A percentile compares a stretch with the other conserved stretches of the same genome.
Conservation (phyloP, 2,888 invertebrate genomes). For the Plagiodera versicolora region DNA sequence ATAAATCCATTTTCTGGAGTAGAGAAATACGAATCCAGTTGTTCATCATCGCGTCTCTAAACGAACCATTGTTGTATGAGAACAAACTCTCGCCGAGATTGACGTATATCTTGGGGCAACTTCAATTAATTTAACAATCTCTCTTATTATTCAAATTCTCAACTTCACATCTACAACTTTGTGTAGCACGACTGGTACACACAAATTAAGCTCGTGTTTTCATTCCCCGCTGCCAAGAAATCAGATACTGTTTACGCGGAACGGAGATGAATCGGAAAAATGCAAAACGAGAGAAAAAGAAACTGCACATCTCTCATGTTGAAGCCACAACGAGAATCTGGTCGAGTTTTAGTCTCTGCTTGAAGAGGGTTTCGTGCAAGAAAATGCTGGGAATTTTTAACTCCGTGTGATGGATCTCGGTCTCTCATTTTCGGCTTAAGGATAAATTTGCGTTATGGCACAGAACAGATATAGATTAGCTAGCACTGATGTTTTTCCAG, state of each 20-base stretch:
- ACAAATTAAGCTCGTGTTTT: conserved; percentile 5
- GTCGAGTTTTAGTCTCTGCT: too few species aligned
- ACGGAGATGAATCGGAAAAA: neutral
- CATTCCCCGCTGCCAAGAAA: neutral
- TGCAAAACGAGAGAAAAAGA: neutral
- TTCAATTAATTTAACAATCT: conserved; percentile 7
- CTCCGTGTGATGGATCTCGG: too few species aligned
- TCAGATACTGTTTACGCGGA: neutral
- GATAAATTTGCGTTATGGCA: too few species aligned
- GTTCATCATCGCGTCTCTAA: neutral
- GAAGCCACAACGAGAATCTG: neutral
- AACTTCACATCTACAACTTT: conserved; percentile 8
- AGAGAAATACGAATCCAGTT: neutral
- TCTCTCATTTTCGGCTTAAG: too few species aligned
- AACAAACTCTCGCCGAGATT: neutral
- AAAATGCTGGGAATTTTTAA: too few species aligned
- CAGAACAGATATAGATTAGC: too few species aligned
- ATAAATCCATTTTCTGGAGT: too few species aligned
- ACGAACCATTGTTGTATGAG: neutral
- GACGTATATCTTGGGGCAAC: neutral
- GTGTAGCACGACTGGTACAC: conserved; percentile 1
- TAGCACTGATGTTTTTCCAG: too few species aligned
- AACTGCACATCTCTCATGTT: neutral
- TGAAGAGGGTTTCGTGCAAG: too few species aligned
- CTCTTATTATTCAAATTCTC: conserved; percentile 4